Evolutionary conservation across 2,113 vertebrate species (phyloP).

Genomic region (Leucopsar rothschildi): DNA sequence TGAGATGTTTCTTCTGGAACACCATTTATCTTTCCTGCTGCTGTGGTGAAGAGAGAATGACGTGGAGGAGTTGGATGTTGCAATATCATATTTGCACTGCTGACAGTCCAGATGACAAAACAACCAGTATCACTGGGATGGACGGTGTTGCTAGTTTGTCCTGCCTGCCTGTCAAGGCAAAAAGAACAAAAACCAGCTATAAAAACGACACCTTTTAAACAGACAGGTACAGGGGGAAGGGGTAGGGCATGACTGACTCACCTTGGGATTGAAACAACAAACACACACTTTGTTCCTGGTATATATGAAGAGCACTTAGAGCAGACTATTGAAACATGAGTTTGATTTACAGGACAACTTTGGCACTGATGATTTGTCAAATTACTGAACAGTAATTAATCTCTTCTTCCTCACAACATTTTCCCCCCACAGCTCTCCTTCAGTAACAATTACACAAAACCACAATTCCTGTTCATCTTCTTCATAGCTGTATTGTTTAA

Average conservation of each 20-base stretch:
- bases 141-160: neutral
- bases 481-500: neutral
- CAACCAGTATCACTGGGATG: neutral
- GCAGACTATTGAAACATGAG: neutral
- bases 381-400: neutral
- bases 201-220: neutral
- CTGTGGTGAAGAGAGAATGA: neutral
- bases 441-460: neutral
- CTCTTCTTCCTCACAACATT: neutral
- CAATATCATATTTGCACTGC: neutral
- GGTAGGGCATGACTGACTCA: rapidly evolving
- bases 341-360: neutral
- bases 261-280: neutral
- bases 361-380: neutral
- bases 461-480: neutral
- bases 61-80: neutral
- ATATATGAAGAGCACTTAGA: rapidly evolving
- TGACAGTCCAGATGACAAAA: neutral
- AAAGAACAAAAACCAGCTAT: neutral
- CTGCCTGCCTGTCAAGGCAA: neutral
- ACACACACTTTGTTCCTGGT: neutral
- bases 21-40: neutral
- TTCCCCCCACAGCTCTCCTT: rapidly evolving
- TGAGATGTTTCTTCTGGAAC: neutral
- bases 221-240: neutral